Evolutionary conservation across 1,140 invertebrate species (phyloP).

Genomic region (Drosophila triauraria): DNA sequence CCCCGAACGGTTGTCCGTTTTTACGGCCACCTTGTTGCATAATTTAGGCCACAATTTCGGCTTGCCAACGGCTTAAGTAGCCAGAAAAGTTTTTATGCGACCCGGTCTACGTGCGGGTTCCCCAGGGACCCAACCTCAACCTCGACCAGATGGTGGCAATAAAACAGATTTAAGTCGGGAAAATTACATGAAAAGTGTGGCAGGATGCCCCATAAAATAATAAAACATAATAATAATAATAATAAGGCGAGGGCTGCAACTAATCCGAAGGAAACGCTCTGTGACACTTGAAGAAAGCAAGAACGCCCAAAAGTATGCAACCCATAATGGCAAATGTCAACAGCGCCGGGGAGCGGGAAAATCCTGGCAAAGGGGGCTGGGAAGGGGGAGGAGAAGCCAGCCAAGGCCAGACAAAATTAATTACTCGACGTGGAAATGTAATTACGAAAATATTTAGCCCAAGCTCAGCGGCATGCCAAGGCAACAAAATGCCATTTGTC

Average conservation of each 20-base stretch:
- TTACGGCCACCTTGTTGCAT: constrained; percentile 70
- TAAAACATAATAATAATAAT: constrained; percentile 75
- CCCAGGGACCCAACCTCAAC: constrained; percentile 14
- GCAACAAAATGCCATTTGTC: constrained; percentile 80
- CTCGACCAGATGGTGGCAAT: constrained; percentile 48
- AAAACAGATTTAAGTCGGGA: constrained; percentile 74
- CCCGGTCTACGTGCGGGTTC: constrained; percentile 50
- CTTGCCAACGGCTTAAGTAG: constrained; percentile 68
- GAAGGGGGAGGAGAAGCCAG: constrained; percentile 19
- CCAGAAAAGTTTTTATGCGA: constrained; percentile 69
- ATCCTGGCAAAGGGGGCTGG: constrained; percentile 4
- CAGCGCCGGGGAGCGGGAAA: constrained; percentile 28
- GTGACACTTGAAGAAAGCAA: constrained; percentile 64
- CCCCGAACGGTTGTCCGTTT: constrained; percentile 40
- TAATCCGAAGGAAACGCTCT: constrained; percentile 60
- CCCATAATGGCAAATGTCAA: constrained; percentile 83
- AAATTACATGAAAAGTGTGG: constrained; percentile 69
- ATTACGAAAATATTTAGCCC: constrained; percentile 85
- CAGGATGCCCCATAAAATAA: constrained; percentile 62
- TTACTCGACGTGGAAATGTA: constrained; percentile 85
- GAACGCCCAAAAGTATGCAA: constrained; percentile 74
- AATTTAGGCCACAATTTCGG: constrained; percentile 72
- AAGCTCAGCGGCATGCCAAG: constrained; percentile 73
- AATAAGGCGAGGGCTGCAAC: constrained; percentile 37
- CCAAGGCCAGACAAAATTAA: constrained; percentile 84